These are phyloP conservation scores for Chrysodeixis includens DNA, from an alignment of 2,888 invertebrate species.

Conservation along the genomic window DNA sequence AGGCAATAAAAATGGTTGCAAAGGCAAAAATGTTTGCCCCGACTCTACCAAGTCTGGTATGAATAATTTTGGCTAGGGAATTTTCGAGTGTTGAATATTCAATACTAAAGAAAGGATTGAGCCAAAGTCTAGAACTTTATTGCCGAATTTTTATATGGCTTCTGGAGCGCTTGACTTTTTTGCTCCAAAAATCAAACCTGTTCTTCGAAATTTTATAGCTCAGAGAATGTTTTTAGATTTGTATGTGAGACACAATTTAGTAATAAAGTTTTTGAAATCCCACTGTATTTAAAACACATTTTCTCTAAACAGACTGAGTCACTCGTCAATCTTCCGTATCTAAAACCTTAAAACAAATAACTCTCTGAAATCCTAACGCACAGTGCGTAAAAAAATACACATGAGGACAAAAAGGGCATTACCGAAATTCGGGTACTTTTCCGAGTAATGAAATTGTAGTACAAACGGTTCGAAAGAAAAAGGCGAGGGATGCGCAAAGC, in stretches of 20 bases:
- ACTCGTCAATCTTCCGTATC: constrained; percentile 11
- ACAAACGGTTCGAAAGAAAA: constrained; percentile 58
- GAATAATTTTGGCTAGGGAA: constrained; percentile 32
- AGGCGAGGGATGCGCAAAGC: constrained; percentile 26
- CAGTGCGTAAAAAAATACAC: constrained; percentile 46
- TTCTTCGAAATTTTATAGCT: background rate
- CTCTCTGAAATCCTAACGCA: constrained; percentile 20
- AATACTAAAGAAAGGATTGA: background rate
- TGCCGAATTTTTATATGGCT: background rate
- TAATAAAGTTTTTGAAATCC: background rate
- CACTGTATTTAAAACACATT: background rate
- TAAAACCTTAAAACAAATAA: constrained; percentile 43
- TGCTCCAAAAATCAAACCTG: background rate
- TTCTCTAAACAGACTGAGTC: background rate
- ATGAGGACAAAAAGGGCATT: constrained; percentile 46
- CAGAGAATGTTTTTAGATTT: background rate
- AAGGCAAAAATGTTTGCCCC: constrained; percentile 28
- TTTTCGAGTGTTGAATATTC: constrained; percentile 37
- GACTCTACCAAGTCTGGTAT: constrained; percentile 17
- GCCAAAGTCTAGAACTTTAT: constrained; percentile 24
- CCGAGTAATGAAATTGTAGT: constrained; percentile 62
- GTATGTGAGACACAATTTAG: background rate
- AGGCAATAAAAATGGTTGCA: constrained; percentile 40
- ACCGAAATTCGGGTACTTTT: constrained; percentile 53
- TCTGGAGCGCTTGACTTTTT: background rate